Conservation (phyloP, 2,888 invertebrate genomes). For the Neoscelio sp. region DNA sequence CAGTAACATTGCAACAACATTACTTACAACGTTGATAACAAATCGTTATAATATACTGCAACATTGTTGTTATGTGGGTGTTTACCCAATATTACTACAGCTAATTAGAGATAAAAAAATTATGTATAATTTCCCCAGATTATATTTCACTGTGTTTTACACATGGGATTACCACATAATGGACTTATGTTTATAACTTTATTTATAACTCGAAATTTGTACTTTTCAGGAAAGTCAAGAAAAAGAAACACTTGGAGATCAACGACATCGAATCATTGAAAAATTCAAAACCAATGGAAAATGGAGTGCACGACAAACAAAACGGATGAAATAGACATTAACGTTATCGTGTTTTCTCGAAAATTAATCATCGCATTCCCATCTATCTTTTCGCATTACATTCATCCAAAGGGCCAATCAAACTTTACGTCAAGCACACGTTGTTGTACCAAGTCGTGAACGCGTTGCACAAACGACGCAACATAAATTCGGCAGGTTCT, state of each 20-base stretch:
- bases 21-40: too few relatives aligned
- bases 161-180: too few relatives aligned
- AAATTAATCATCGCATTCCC: constrained; percentile 18
- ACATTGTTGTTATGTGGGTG: too few relatives aligned
- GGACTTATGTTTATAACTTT: neutral
- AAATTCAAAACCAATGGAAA: constrained; percentile 76
- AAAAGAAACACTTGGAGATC: constrained; percentile 74
- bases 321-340: constrained; percentile 75
- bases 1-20: too few relatives aligned
- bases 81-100: too few relatives aligned
- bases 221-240: constrained; percentile 65
- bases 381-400: constrained; percentile 1
- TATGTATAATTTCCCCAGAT: too few relatives aligned
- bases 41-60: too few relatives aligned
- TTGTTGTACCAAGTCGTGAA: neutral
- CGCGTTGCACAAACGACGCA: neutral
- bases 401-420: constrained; percentile 4
- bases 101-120: too few relatives aligned
- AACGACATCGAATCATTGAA: constrained; percentile 76
- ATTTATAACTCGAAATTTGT: neutral
- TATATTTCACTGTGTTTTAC: too few relatives aligned
- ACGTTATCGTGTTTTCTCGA: neutral
- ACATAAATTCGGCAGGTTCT: neutral
- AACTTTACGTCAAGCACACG: neutral
- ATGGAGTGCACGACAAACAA: constrained; percentile 79